Evolutionary conservation across 2,113 vertebrate genomes (phyloP).

Genomic region (Entomyzon cyanotis): DNA sequence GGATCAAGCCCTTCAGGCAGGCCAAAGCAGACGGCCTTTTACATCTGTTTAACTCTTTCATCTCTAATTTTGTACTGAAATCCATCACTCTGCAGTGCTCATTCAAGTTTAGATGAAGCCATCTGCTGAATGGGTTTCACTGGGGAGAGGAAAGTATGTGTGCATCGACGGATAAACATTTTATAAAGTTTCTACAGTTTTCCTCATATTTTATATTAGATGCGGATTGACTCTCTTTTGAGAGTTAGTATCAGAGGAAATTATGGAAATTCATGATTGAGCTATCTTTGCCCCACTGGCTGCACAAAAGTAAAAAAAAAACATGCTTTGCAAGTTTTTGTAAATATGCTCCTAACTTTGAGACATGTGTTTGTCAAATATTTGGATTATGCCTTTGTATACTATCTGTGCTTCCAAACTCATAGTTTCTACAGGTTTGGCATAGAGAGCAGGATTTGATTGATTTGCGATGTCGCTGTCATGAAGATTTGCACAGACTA

Average conservation of each 20-base stretch:
- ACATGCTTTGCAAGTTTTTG: neutral
- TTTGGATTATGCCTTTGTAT: slow-evolving; percentile 30
- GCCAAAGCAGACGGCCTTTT: neutral
- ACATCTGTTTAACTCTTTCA: neutral
- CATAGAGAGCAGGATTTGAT: neutral
- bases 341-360: neutral
- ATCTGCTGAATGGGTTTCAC: slow-evolving; percentile 38
- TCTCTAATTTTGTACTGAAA: slow-evolving; percentile 41
- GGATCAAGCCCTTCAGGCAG: neutral
- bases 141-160: neutral
- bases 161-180: neutral
- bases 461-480: neutral
- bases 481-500: neutral
- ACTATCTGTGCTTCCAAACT: slow-evolving; percentile 14
- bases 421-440: slow-evolving; percentile 32
- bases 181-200: neutral
- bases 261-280: neutral
- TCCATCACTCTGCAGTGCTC: neutral
- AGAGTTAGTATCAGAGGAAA: neutral
- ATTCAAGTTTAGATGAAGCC: slow-evolving; percentile 32
- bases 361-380: slow-evolving; percentile 21
- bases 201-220: neutral
- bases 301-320: neutral
- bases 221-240: neutral
- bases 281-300: neutral